A percentile compares a stretch with the other conserved stretches of the same genome.
phyloP scores from a whole-genome alignment of 2,797 vertebrate genomes.

The Pseudomugil tenellus region DNA sequence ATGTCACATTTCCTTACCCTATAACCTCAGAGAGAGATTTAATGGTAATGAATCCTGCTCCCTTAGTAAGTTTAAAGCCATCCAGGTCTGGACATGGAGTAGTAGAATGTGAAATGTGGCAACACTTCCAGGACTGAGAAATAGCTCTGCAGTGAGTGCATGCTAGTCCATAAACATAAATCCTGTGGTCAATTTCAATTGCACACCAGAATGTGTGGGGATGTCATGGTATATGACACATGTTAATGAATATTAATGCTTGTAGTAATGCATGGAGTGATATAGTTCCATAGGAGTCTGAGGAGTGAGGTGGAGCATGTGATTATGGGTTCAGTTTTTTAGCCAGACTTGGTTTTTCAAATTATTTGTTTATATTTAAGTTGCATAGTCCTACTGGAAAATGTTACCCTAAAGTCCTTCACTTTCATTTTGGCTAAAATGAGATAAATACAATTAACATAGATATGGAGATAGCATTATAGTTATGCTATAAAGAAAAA shows the following conservation, averaged over 20 bases:
- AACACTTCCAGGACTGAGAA: slow-evolving; percentile 62
- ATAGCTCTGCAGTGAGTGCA: slow-evolving; percentile 63
- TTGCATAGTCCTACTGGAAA: background rate
- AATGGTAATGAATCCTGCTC: slow-evolving; percentile 75
- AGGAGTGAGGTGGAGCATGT: slow-evolving; percentile 28
- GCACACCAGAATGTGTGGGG: slow-evolving; percentile 52
- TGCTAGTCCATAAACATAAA: slow-evolving; percentile 62
- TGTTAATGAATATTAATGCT: slow-evolving; percentile 70
- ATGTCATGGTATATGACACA: slow-evolving; percentile 54
- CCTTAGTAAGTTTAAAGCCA: slow-evolving; percentile 67
- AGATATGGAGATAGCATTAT: background rate
- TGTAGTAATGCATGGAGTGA: slow-evolving; percentile 43
- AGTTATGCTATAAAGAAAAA: background rate
- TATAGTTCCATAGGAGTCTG: slow-evolving; percentile 36
- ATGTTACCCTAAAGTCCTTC: background rate
- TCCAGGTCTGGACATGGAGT: slow-evolving; percentile 56
- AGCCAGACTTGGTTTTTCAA: too few species aligned
- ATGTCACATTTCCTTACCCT: slow-evolving; percentile 73
- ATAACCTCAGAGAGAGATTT: slow-evolving; percentile 73
- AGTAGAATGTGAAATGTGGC: slow-evolving; percentile 76
- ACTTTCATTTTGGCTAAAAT: background rate
- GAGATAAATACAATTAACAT: background rate
- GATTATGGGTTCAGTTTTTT: slow-evolving; percentile 28
- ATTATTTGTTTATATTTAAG: background rate
- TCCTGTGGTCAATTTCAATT: slow-evolving; percentile 68